Base-by-base conservation (phyloP, 2,113 vertebrate species). In the Malaclemys terrapin region DNA sequence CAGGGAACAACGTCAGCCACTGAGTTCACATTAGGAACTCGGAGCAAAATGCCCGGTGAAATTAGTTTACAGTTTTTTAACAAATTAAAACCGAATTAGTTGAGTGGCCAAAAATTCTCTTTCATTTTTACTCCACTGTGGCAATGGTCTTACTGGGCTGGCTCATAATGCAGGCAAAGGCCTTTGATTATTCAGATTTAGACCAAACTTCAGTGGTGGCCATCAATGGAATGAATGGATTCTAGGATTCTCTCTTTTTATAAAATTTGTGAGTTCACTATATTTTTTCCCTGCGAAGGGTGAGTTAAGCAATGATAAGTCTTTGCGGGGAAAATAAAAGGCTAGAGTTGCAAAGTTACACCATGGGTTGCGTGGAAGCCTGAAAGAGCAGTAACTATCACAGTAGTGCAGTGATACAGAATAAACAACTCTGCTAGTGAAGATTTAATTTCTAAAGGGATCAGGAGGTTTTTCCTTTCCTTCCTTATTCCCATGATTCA, bases 101-200 rank as follows among this genome's bases (percentile, higher is more conserved):
- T 93, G 95, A 89, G 92, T 89, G 84, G 6, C 85, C 72, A 94
- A 90, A 93, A 93, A 94, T 93, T 94, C 97, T 86, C 95, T 95
- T 79, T 90, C 94, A 88, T 96, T 97, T 96, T 94, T 91, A 91
- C 90, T 95, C 89, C 59, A 3, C 95, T 91, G 95, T 93, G 94
- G 95, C 96, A 95, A 90, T 96, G 96, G 95, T 93, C 94, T 93
- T 97, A 94, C 96, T 96, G 95, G 97, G 52, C 85, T 1, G 85
- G 94, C 90, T 95, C 96, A 96, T 90, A 89, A 89, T 42, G 76
- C 94, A 96, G 92, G 96, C 95, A 96, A 97, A 97, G 82, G 87
- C 90, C 94, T 94, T 95, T 1, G 95, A 93, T 94, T 82, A 89
- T 89, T 69, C 93, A 89, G 88, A 89, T 88, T 47, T 78, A 38